phyloP scores from a whole-genome alignment of 2,888 invertebrate species.

The Rotaria magnacalcarata region DNA sequence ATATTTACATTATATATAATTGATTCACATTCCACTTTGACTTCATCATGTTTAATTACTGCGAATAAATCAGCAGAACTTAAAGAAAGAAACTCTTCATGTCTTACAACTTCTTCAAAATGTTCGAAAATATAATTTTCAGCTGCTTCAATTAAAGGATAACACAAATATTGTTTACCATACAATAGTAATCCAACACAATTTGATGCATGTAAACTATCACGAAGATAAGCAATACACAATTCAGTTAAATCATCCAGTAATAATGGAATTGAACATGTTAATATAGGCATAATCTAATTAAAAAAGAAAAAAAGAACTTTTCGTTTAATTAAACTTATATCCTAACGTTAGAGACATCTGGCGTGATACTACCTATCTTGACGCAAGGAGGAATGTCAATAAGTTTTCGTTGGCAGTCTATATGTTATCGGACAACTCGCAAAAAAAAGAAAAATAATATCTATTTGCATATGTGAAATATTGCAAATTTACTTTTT shows the following conservation, averaged over 20 bases:
- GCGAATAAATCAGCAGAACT: constrained; percentile 74
- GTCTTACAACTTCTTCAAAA: constrained; percentile 70
- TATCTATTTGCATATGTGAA: too few species aligned
- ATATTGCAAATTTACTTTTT: too few species aligned
- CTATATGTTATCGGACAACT: too few species aligned
- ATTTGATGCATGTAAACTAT: constrained; percentile 71
- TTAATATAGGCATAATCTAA: not conserved
- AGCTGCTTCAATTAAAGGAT: constrained; percentile 51
- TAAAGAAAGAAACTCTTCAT: constrained; percentile 82
- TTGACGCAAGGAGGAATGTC: too few species aligned
- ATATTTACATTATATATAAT: constrained; percentile 65
- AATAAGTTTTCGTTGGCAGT: too few species aligned
- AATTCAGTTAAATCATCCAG: not conserved
- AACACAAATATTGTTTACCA: constrained; percentile 29
- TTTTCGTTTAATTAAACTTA: too few species aligned
- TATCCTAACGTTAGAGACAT: too few species aligned
- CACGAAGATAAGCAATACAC: constrained; percentile 30
- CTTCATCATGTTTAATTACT: constrained; percentile 79
- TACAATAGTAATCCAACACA: not conserved
- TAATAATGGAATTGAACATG: not conserved
- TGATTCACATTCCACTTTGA: constrained; percentile 83
- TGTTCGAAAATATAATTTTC: constrained; percentile 55
- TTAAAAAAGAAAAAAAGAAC: not conserved
- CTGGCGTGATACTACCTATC: too few species aligned
- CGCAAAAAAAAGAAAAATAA: too few species aligned